phyloP scores from a whole-genome alignment of 2,113 vertebrate species.

The Pachycephala philippinensis region DNA sequence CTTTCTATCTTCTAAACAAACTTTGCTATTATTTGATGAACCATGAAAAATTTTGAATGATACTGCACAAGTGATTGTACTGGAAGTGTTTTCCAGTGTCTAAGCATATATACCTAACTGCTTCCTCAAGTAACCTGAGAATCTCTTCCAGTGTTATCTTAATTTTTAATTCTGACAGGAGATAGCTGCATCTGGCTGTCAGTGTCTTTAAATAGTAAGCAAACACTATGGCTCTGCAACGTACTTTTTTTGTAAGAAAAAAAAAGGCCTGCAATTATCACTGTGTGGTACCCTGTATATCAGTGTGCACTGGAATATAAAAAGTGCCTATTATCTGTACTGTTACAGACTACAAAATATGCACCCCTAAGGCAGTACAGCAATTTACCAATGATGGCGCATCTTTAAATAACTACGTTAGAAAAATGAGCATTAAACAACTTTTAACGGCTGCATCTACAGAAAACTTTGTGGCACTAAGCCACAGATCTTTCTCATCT shows the following conservation, averaged over 20 bases:
- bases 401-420: not conserved
- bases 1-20: not conserved
- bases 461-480: not conserved
- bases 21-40: not conserved
- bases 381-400: not conserved
- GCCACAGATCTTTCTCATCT: conserved; percentile 9
- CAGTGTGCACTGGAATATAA: not conserved
- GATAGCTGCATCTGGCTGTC: not conserved
- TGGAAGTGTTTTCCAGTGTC: not conserved
- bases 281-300: not conserved
- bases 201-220: not conserved
- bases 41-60: not conserved
- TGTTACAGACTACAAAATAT: not conserved
- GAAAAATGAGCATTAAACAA: not conserved
- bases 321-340: not conserved
- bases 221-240: not conserved
- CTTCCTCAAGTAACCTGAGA: not conserved
- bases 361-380: not conserved
- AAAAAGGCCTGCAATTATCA: not conserved
- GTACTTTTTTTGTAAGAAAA: not conserved
- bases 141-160: not conserved
- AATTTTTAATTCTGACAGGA: not conserved
- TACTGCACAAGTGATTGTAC: not conserved
- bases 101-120: not conserved
- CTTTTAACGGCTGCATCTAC: not conserved